Evolutionary conservation across 2,888 invertebrate genomes (phyloP).

Genomic region (Platycheirus rosarum): DNA sequence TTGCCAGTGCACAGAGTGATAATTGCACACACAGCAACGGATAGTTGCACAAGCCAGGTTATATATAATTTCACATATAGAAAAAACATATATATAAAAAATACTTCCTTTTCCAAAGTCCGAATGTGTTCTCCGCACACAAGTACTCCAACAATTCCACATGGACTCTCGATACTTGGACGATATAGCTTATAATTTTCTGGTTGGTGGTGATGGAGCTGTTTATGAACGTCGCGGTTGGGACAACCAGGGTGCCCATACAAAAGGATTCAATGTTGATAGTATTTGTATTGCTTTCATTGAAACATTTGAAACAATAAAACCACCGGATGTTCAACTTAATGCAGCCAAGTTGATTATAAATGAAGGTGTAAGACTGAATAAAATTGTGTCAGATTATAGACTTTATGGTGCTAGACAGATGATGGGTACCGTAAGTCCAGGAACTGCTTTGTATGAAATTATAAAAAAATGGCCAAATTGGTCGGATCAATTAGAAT

Average conservation of each 20-base stretch:
- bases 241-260: slow-evolving; percentile 88
- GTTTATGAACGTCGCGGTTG: slow-evolving; percentile 90
- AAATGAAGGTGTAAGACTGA: slow-evolving; percentile 85
- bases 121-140: too few relatives aligned
- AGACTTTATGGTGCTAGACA: slow-evolving; percentile 88
- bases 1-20: slow-evolving; percentile 84
- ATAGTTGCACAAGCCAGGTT: slow-evolving; percentile 84
- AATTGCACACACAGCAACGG: slow-evolving; percentile 87
- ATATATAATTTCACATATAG: too few relatives aligned
- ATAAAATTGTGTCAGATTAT: slow-evolving; percentile 86
- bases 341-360: slow-evolving; percentile 86
- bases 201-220: slow-evolving; percentile 79
- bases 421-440: slow-evolving; percentile 86
- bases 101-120: too few relatives aligned
- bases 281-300: slow-evolving; percentile 89
- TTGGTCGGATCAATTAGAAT: slow-evolving; percentile 78
- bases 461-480: slow-evolving; percentile 88
- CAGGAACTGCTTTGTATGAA: slow-evolving; percentile 86
- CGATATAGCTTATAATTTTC: slow-evolving; percentile 90
- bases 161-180: slow-evolving; percentile 86
- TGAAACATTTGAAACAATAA: slow-evolving; percentile 85
- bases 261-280: slow-evolving; percentile 85
- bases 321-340: slow-evolving; percentile 82
- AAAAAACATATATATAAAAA: too few relatives aligned
- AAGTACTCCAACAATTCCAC: slow-evolving; percentile 85